These are phyloP conservation scores for Hydrophis major DNA, from an alignment of 2,797 vertebrate genomes.

Conservation along the genomic window DNA sequence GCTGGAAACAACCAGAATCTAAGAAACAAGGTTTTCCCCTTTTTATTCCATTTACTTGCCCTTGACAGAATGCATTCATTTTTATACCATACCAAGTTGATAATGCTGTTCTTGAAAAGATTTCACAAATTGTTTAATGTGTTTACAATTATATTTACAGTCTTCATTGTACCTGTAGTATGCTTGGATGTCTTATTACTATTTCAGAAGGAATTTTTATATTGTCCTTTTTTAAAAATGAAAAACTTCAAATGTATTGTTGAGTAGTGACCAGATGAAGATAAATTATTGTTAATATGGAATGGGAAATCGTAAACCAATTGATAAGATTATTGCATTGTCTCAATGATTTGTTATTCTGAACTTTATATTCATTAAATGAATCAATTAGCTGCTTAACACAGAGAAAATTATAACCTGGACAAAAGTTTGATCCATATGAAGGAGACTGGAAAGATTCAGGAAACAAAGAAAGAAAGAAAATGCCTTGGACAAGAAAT, in stretches of 20 bases:
- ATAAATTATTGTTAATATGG: constrained; percentile 28
- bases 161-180: constrained; percentile 63
- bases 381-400: background rate
- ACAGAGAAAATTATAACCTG: background rate
- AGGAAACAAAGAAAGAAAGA: background rate
- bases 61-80: constrained; percentile 62
- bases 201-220: constrained; percentile 51
- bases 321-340: constrained; percentile 11
- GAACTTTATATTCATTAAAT: background rate
- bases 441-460: background rate
- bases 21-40: constrained; percentile 47
- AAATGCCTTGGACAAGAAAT: background rate
- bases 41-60: constrained; percentile 60
- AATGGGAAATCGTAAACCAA: constrained; percentile 19
- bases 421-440: background rate
- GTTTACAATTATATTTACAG: constrained; percentile 61
- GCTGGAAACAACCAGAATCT: constrained; percentile 41
- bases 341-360: constrained; percentile 16
- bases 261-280: background rate
- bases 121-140: constrained; percentile 53
- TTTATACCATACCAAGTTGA: constrained; percentile 59
- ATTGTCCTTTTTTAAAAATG: background rate
- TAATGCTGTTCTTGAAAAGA: constrained; percentile 59
- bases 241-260: background rate
- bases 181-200: constrained; percentile 57